Percentiles rank a stretch among this genome's conserved stretches.
These are phyloP conservation scores for Mesorhabditis belari DNA, from an alignment of 2,888 invertebrate genomes.

Conservation along the genomic window DNA sequence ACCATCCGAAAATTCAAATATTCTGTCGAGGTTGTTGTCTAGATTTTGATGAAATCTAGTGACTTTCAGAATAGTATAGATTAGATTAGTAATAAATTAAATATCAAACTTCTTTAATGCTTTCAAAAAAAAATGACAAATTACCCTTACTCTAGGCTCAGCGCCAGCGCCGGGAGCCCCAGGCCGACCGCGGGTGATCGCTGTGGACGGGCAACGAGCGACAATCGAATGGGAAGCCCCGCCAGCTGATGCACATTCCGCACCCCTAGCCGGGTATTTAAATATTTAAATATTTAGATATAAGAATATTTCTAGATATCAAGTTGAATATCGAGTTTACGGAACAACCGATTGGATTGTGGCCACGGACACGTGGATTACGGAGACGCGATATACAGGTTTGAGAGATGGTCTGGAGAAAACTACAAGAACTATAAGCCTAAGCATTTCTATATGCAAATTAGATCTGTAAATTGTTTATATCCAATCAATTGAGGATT, in stretches of 20 bases:
- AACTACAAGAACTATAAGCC: not conserved
- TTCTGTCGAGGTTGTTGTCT: too few species aligned
- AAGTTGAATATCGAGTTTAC: conserved; percentile 31
- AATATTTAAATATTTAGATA: too few species aligned
- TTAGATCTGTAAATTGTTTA: not conserved
- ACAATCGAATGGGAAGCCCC: conserved; percentile 47
- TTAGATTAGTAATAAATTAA: too few species aligned
- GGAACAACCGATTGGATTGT: conserved; percentile 42
- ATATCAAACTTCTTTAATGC: too few species aligned
- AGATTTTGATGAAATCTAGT: too few species aligned
- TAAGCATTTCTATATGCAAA: not conserved
- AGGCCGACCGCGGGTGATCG: conserved; percentile 39
- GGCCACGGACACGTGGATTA: conserved; percentile 39
- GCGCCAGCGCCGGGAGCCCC: conserved; percentile 31
- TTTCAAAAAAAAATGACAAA: too few species aligned
- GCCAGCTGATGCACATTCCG: conserved; percentile 15
- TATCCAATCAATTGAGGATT: not conserved
- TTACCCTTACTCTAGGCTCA: conserved; percentile 5
- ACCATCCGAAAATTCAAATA: too few species aligned
- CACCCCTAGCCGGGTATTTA: conserved; percentile 41
- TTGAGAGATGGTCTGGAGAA: too few species aligned
- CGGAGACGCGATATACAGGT: conserved; percentile 27
- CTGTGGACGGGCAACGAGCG: conserved; percentile 39
- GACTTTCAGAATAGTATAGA: too few species aligned
- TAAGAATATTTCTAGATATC: not conserved